A percentile compares a stretch with the other conserved stretches of the same genome.
Evolutionary conservation across 2,888 invertebrate genomes (phyloP).

Genomic region (Sphinx pinastri): DNA sequence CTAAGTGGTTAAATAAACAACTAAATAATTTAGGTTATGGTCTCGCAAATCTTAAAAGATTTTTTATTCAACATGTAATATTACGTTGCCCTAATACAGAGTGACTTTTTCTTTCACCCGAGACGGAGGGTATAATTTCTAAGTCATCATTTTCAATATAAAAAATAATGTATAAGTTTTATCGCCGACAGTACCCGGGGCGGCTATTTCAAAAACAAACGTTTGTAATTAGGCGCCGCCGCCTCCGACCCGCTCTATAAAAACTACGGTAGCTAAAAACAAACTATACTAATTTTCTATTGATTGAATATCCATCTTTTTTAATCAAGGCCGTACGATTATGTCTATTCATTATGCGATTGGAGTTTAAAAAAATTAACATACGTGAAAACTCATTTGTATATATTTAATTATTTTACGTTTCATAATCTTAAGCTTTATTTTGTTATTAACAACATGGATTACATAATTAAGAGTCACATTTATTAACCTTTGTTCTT

Average conservation of each 20-base stretch:
- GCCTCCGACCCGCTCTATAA: conserved; percentile 49
- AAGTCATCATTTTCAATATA: conserved; percentile 24
- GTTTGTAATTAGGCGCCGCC: conserved; percentile 70
- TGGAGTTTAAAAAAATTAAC: conserved; percentile 12
- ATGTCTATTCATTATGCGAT: conserved; percentile 21
- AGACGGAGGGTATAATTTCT: conserved; percentile 27
- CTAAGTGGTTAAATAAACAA: neutral
- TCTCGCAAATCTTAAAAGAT: neutral
- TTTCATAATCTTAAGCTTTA: neutral
- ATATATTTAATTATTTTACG: neutral
- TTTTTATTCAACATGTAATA: neutral
- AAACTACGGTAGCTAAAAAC: conserved; percentile 68
- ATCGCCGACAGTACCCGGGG: conserved; percentile 55
- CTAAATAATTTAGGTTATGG: neutral
- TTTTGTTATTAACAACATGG: neutral
- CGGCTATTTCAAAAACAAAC: conserved; percentile 81
- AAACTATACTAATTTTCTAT: conserved; percentile 64
- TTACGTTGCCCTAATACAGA: neutral
- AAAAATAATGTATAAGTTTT: conserved; percentile 37
- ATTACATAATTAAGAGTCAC: neutral
- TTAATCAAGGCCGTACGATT: conserved; percentile 36
- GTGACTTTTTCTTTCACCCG: conserved; percentile 13
- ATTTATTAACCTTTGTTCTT: neutral
- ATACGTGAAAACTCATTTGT: conserved; percentile 12
- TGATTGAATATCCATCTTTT: conserved; percentile 61